Conservation (phyloP, 2,888 invertebrate species). For the Balanococcus diminutus region DNA sequence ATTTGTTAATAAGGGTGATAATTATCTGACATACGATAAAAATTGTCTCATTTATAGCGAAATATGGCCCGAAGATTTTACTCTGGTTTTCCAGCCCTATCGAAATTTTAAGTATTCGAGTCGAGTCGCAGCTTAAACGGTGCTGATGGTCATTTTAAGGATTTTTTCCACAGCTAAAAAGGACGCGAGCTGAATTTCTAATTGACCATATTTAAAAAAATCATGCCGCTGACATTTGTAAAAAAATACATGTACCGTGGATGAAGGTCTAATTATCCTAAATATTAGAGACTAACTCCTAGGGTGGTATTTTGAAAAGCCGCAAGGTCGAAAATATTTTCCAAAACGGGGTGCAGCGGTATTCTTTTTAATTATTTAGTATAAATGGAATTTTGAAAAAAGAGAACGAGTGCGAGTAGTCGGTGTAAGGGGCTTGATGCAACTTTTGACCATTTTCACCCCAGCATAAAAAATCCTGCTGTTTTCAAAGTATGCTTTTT, state of each 20-base stretch:
- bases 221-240: neutral
- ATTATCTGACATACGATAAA: slow-evolving; percentile 34
- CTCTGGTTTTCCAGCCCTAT: neutral
- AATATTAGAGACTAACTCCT: neutral
- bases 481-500: neutral
- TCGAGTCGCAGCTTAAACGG: neutral
- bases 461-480: neutral
- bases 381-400: neutral
- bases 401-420: neutral
- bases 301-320: neutral
- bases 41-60: slow-evolving; percentile 23
- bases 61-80: slow-evolving; percentile 7
- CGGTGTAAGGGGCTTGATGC: neutral
- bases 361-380: slow-evolving; percentile 14
- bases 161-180: neutral
- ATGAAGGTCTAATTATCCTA: neutral
- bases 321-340: neutral
- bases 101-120: neutral
- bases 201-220: neutral
- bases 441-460: neutral
- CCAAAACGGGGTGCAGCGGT: neutral
- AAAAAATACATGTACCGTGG: neutral
- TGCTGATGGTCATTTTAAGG: slow-evolving; percentile 26
- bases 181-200: neutral
- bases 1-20: slow-evolving; percentile 31